Conservation (phyloP, 2,888 invertebrate species). For the Sesia apiformis region DNA sequence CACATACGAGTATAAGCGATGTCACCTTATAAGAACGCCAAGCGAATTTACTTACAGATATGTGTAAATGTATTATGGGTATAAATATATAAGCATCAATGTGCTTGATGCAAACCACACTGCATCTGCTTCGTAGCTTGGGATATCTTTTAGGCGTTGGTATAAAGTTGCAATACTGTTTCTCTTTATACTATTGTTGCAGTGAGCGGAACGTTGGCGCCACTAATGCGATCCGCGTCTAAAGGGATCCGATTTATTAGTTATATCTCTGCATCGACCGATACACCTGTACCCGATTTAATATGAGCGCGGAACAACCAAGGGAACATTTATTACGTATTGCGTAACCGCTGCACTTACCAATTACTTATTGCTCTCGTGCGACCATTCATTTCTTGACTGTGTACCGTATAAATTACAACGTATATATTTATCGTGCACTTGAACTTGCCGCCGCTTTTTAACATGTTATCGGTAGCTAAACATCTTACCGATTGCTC, state of each 20-base stretch:
- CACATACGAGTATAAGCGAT: no score
- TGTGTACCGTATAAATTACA: constrained; percentile 30
- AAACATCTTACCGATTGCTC: constrained; percentile 31
- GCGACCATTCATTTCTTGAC: constrained; percentile 32
- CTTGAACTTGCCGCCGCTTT: constrained; percentile 48
- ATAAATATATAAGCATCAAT: no score
- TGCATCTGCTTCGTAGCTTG: no score
- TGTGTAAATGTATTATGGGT: no score
- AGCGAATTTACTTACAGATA: no score
- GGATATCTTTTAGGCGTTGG: no score
- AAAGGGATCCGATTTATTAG: constrained; percentile 53
- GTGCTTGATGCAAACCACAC: no score
- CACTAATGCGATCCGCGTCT: constrained; percentile 39
- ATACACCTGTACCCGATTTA: constrained; percentile 51
- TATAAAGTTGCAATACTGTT: background rate
- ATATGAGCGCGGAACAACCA: constrained; percentile 32
- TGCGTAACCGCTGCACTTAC: constrained; percentile 34
- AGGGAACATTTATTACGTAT: constrained; percentile 37
- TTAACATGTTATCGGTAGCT: constrained; percentile 29
- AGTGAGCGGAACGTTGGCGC: constrained; percentile 54
- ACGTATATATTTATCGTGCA: constrained; percentile 37
- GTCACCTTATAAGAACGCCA: no score
- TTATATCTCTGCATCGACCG: constrained; percentile 47
- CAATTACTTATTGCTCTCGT: constrained; percentile 37
- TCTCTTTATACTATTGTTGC: constrained; percentile 1